These are phyloP conservation scores for Anhinga rufa DNA, from an alignment of 2,113 vertebrate genomes.

Conservation along the genomic window DNA sequence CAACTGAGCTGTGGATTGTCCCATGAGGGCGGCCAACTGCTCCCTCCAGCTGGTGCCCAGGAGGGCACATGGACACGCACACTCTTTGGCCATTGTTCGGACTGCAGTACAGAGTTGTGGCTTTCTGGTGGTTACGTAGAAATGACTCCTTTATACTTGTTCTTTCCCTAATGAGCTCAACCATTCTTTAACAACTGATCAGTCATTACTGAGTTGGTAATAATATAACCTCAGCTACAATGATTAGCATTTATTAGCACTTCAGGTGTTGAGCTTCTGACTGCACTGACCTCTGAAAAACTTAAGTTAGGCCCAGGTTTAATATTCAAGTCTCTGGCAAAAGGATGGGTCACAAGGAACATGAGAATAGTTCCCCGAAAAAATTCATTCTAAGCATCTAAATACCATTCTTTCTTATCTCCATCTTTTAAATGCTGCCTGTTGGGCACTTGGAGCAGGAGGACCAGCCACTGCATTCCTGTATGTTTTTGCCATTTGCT, in stretches of 20 bases:
- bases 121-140: not conserved
- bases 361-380: fast-evolving
- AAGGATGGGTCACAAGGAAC: not conserved
- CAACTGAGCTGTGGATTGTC: not conserved
- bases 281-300: not conserved
- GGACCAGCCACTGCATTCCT: not conserved
- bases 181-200: not conserved
- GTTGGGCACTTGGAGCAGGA: not conserved
- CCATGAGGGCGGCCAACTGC: fast-evolving
- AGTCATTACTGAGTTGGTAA: not conserved
- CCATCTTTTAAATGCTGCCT: not conserved
- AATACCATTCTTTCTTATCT: not conserved
- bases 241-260: not conserved
- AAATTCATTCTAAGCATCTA: not conserved
- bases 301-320: not conserved
- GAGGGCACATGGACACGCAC: fast-evolving
- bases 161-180: not conserved
- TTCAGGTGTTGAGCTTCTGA: not conserved
- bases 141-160: not conserved
- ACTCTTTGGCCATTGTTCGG: not conserved
- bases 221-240: not conserved
- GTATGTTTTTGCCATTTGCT: not conserved
- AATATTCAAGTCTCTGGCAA: not conserved
- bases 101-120: not conserved
- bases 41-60: not conserved